Evolutionary conservation across 2,797 vertebrate species (phyloP).

Genomic region (Vespertilio murinus): DNA sequence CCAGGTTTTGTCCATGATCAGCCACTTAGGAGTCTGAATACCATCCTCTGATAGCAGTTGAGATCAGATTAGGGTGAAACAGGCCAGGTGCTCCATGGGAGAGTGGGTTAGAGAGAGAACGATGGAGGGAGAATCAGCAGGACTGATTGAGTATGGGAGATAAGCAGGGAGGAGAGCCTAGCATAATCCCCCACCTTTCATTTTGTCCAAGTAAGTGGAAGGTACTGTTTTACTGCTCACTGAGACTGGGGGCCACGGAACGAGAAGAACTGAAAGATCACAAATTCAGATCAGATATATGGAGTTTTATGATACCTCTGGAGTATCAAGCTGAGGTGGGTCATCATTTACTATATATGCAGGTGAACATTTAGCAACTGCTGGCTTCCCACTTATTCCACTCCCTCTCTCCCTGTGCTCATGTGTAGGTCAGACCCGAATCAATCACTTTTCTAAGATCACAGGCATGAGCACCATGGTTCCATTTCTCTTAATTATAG

Average conservation of each 20-base stretch:
- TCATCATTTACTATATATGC: background rate
- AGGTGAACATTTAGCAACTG: background rate
- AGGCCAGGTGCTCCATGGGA: background rate
- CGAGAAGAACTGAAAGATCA: background rate
- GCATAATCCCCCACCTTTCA: background rate
- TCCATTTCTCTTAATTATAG: conserved; percentile 39
- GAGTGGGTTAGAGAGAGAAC: background rate
- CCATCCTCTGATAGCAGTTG: background rate
- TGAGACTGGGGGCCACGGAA: background rate
- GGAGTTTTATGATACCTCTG: background rate
- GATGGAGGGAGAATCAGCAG: background rate
- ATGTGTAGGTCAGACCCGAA: background rate
- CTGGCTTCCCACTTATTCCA: background rate
- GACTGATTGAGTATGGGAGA: background rate
- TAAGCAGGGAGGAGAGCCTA: background rate
- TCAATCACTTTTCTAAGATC: background rate
- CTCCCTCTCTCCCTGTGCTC: background rate
- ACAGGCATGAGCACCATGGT: background rate
- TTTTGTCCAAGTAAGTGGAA: background rate
- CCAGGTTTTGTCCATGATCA: background rate
- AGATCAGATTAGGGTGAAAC: background rate
- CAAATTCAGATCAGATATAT: too few relatives aligned
- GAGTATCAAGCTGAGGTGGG: background rate
- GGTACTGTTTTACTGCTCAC: background rate
- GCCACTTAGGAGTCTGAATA: too few relatives aligned